Percentiles rank a stretch among this genome's conserved stretches.
phyloP scores from a whole-genome alignment of 2,888 invertebrate species.

The Sepioteuthis lessoniana region DNA sequence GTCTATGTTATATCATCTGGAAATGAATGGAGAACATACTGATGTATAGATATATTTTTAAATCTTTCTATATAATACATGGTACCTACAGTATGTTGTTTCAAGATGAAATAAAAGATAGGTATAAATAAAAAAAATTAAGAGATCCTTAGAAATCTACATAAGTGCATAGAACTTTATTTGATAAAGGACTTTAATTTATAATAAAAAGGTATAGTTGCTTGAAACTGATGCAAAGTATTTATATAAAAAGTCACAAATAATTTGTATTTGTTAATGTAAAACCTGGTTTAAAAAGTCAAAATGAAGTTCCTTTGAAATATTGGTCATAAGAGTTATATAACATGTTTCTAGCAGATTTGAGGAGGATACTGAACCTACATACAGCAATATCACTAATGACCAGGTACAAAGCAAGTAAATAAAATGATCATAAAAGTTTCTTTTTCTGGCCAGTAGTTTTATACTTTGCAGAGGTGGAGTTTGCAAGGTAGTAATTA shows the following conservation, averaged over 20 bases:
- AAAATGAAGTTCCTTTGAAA: background rate
- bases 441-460: background rate
- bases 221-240: background rate
- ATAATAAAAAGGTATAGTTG: background rate
- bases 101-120: background rate
- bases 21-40: too few species aligned
- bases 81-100: too few species aligned
- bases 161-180: background rate
- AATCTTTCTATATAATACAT: too few species aligned
- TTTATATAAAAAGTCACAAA: background rate
- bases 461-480: constrained; percentile 1
- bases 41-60: too few species aligned
- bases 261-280: background rate
- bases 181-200: background rate
- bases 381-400: background rate
- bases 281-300: background rate
- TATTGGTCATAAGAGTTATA: background rate
- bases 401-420: background rate
- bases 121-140: background rate
- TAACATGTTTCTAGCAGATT: background rate
- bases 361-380: background rate
- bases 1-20: too few species aligned
- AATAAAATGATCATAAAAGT: constrained; percentile 34
- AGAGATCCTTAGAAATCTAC: background rate
- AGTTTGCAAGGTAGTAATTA: constrained; percentile 33